Evolutionary conservation across 2,888 invertebrate species (phyloP).

Genomic region (Yponomeuta evonymella): DNA sequence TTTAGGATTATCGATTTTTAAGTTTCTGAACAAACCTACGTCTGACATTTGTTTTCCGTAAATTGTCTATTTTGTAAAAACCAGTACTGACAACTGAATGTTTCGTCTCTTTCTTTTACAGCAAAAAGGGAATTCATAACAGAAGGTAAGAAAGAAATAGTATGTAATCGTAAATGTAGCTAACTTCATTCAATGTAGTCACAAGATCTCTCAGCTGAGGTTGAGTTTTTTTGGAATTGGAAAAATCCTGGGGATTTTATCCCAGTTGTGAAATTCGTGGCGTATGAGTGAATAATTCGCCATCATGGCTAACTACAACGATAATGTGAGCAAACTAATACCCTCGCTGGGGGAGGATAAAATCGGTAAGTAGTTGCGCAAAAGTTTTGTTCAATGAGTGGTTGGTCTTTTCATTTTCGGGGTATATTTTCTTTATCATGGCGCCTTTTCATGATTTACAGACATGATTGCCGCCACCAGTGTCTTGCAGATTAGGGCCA

Average conservation of each 20-base stretch:
- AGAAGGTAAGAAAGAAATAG: constrained; percentile 63
- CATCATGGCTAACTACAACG: constrained; percentile 75
- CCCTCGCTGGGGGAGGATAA: constrained; percentile 88
- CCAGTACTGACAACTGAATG: constrained; percentile 44
- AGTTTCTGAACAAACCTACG: background rate
- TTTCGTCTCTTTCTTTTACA: constrained; percentile 53
- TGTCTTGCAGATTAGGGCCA: constrained; percentile 95
- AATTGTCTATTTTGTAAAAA: constrained; percentile 27
- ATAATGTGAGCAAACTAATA: constrained; percentile 79
- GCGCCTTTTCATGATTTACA: constrained; percentile 53
- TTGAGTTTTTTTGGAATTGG: constrained; percentile 32
- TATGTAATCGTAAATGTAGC: constrained; percentile 28
- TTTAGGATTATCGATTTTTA: background rate
- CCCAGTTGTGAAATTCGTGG: constrained; percentile 33
- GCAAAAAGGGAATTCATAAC: constrained; percentile 45
- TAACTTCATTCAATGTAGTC: constrained; percentile 61
- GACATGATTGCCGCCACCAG: constrained; percentile 98
- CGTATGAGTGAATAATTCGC: constrained; percentile 36
- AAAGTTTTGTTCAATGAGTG: background rate
- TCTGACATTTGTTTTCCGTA: constrained; percentile 22
- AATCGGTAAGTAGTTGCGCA: constrained; percentile 80
- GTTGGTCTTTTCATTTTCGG: background rate
- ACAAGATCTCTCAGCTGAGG: constrained; percentile 77
- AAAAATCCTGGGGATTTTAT: constrained; percentile 35
- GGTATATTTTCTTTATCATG: constrained; percentile 5